These are phyloP conservation scores for Graphium colonna DNA, from an alignment of 2,888 invertebrate species.

Conservation along the genomic window DNA sequence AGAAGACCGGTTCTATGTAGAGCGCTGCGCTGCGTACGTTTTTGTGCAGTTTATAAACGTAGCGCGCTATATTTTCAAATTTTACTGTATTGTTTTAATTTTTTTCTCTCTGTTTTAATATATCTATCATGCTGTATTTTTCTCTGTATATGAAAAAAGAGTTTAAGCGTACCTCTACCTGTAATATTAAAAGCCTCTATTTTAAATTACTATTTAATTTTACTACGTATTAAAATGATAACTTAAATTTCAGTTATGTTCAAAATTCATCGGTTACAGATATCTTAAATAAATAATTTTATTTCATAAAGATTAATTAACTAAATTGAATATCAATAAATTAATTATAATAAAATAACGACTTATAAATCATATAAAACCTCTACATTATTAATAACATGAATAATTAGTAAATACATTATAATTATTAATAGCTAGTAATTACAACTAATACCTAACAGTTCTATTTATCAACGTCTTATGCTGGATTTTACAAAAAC, in stretches of 20 bases:
- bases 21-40: constrained; percentile 34
- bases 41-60: constrained; percentile 19
- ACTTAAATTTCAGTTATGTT: neutral
- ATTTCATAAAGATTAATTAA: no score
- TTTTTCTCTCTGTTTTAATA: neutral
- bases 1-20: constrained; percentile 63
- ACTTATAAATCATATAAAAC: neutral
- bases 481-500: no score
- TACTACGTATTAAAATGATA: constrained; percentile 13
- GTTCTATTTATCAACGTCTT: no score
- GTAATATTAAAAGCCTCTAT: no score
- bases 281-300: no score
- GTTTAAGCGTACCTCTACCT: no score
- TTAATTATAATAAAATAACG: neutral
- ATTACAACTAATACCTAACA: no score
- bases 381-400: no score
- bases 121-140: neutral
- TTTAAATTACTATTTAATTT: neutral
- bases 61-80: no score
- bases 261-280: no score
- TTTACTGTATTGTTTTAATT: constrained; percentile 9
- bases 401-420: no score
- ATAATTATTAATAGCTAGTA: no score
- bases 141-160: neutral
- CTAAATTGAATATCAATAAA: neutral